Conservation (phyloP, 2,113 vertebrate genomes). For the Otus sunia region DNA sequence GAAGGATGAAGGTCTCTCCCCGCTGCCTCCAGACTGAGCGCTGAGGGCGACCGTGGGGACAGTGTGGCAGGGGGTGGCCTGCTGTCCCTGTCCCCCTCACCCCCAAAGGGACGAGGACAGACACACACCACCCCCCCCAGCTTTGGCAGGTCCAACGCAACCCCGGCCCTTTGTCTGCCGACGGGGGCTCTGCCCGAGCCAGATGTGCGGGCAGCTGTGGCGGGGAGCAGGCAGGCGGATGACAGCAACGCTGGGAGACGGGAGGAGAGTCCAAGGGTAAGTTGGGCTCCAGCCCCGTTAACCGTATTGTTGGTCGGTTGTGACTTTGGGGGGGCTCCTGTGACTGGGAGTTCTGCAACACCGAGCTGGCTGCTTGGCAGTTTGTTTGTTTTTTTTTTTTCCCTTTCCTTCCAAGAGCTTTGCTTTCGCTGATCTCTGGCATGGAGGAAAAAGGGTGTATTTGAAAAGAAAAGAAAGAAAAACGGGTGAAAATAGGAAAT, state of each 20-base stretch:
- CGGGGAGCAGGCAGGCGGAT: neutral
- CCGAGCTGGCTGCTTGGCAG: neutral
- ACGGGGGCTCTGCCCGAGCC: neutral
- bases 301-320: rapidly evolving
- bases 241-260: neutral
- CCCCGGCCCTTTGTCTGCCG: neutral
- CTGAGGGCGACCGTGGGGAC: neutral
- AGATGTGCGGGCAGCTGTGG: slow-evolving; percentile 27
- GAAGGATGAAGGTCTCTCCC: neutral
- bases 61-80: neutral
- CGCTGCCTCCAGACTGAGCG: neutral
- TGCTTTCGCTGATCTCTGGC: neutral
- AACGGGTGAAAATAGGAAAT: neutral
- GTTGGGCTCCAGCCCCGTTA: neutral
- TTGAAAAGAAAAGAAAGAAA: neutral
- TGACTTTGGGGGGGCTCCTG: neutral
- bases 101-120: neutral
- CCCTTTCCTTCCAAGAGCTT: neutral
- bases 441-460: neutral
- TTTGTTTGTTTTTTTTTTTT: neutral
- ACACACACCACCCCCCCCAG: neutral
- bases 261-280: slow-evolving; percentile 35
- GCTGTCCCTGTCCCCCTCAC: neutral
- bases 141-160: neutral
- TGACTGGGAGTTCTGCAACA: neutral